These are phyloP conservation scores for Vidua chalybeata DNA, from an alignment of 2,113 vertebrate genomes.

Conservation along the genomic window DNA sequence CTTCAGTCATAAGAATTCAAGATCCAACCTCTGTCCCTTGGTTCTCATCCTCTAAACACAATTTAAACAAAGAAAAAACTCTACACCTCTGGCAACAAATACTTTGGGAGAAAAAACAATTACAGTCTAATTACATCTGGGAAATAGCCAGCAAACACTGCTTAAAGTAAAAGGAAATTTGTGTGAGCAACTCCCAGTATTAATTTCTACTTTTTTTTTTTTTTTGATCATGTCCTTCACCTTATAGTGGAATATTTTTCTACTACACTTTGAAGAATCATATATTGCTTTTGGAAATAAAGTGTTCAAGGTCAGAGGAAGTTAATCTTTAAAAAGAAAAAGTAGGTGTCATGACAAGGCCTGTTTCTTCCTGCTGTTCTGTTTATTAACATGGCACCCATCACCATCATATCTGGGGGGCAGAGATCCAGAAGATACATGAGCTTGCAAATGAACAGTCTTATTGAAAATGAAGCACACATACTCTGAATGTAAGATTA, in stretches of 20 bases:
- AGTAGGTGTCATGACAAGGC: neutral
- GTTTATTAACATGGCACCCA: neutral
- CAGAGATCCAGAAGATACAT: neutral
- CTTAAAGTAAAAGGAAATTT: neutral
- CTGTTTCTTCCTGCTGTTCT: conserved; percentile 4
- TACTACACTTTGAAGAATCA: neutral
- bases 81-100: neutral
- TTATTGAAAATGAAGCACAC: neutral
- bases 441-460: neutral
- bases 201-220: neutral
- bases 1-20: neutral
- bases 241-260: neutral
- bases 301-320: neutral
- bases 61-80: neutral
- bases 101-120: neutral
- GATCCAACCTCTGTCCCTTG: neutral
- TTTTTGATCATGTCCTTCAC: neutral
- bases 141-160: neutral
- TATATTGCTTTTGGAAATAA: neutral
- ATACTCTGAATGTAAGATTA: neutral
- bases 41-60: neutral
- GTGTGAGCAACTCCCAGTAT: neutral
- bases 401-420: neutral
- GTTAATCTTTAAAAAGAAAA: neutral
- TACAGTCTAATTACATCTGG: neutral